These are phyloP conservation scores for Pangasius macronema DNA, from an alignment of 2,797 vertebrate genomes.

Conservation along the genomic window DNA sequence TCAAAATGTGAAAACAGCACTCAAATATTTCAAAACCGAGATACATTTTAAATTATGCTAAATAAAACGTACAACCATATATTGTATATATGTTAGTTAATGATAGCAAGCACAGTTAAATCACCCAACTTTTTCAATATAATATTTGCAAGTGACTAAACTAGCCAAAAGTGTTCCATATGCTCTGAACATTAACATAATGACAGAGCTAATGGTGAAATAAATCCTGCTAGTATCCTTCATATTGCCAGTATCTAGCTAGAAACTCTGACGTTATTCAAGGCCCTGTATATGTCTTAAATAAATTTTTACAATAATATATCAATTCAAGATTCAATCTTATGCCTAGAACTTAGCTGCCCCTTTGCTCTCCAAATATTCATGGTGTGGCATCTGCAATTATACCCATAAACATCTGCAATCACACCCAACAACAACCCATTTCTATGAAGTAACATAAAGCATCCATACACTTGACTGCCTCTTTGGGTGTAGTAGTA, in stretches of 20 bases:
- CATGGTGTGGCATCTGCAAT: not conserved
- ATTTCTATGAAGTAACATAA: slow-evolving; percentile 6
- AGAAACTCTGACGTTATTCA: not conserved
- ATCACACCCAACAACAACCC: not conserved
- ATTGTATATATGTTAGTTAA: not conserved
- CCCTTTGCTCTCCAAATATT: not conserved
- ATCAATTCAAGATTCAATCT: not conserved
- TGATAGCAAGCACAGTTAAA: not conserved
- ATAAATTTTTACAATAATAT: not conserved
- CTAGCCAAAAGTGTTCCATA: not conserved
- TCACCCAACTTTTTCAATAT: not conserved
- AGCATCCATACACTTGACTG: slow-evolving; percentile 60
- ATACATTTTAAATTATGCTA: not conserved
- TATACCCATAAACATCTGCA: not conserved
- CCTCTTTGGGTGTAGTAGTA: slow-evolving; percentile 61
- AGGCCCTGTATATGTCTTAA: not conserved
- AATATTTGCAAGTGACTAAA: not conserved
- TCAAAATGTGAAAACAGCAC: not conserved
- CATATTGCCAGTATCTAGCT: not conserved
- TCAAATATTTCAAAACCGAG: not conserved
- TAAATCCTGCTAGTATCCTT: not conserved
- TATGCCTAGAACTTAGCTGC: not conserved
- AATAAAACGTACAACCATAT: not conserved
- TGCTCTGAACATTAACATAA: not conserved
- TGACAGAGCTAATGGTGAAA: not conserved